Percentiles rank a stretch among this genome's conserved stretches.
These are phyloP conservation scores for Cheilosia scutellata DNA, from an alignment of 2,888 invertebrate genomes.

Conservation along the genomic window DNA sequence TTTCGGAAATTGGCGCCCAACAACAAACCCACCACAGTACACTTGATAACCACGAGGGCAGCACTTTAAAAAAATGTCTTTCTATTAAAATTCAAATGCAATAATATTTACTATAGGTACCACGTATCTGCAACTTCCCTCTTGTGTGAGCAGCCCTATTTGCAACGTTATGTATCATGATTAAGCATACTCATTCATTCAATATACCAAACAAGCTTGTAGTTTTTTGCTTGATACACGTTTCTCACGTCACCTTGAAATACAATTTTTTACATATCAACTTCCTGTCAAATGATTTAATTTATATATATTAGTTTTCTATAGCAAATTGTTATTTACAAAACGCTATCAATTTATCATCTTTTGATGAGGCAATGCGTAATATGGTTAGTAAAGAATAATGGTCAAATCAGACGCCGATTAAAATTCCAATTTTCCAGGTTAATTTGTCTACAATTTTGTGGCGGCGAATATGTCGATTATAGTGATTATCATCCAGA, in stretches of 20 bases:
- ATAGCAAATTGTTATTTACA: conserved; percentile 7
- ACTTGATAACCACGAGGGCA: too few relatives aligned
- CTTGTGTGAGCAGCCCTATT: too few relatives aligned
- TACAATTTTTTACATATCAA: conserved; percentile 8
- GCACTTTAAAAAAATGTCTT: too few relatives aligned
- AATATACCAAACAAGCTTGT: neutral
- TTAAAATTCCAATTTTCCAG: conserved; percentile 4
- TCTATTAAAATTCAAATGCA: too few relatives aligned
- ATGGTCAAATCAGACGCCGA: neutral
- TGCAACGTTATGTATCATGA: too few relatives aligned
- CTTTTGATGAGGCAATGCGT: conserved; percentile 58
- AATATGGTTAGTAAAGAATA: conserved; percentile 48
- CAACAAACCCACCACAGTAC: too few relatives aligned
- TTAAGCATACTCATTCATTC: too few relatives aligned
- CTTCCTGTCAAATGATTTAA: conserved; percentile 39
- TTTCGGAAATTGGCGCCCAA: too few relatives aligned
- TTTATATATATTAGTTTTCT: conserved; percentile 25
- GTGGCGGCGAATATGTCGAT: conserved; percentile 44
- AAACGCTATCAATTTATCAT: conserved; percentile 8
- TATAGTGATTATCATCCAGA: conserved; percentile 59
- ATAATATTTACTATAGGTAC: too few relatives aligned
- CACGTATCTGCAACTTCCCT: too few relatives aligned
- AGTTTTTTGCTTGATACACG: neutral
- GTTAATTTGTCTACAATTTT: conserved; percentile 51
- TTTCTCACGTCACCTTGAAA: conserved; percentile 12